These are phyloP conservation scores for Salmo trutta DNA, from an alignment of 2,797 vertebrate species.

Conservation along the genomic window DNA sequence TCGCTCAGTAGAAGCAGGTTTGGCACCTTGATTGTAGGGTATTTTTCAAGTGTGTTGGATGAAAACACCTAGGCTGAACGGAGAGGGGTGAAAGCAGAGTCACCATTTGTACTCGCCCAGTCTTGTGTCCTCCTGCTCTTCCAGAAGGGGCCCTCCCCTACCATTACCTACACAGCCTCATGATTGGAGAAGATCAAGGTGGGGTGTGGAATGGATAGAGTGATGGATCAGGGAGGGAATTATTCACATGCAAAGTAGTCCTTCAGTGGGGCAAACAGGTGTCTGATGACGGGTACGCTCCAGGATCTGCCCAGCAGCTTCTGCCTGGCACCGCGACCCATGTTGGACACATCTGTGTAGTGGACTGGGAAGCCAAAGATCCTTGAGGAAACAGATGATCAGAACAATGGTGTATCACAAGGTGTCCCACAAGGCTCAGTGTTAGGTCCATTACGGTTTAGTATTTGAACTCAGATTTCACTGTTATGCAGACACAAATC, in stretches of 20 bases:
- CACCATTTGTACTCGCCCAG: not conserved
- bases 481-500: too few species aligned
- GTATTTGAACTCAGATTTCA: too few species aligned
- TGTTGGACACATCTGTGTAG: conserved; percentile 91
- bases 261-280: conserved; percentile 94
- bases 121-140: not conserved
- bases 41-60: not conserved
- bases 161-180: too few species aligned
- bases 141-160: too few species aligned
- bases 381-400: conserved; percentile 62
- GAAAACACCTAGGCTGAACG: not conserved
- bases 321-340: conserved; percentile 85
- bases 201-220: not conserved
- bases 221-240: conserved; percentile 8
- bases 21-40: not conserved
- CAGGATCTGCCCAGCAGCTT: conserved; percentile 91
- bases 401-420: not conserved
- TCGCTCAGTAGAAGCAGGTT: conserved; percentile 1
- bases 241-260: conserved; percentile 97
- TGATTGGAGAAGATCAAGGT: too few species aligned
- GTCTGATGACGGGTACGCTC: conserved; percentile 93
- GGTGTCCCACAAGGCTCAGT: too few species aligned
- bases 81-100: not conserved
- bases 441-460: too few species aligned
- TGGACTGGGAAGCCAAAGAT: conserved; percentile 95